phyloP scores from a whole-genome alignment of 2,888 invertebrate genomes.

The Gasteruption jaculator region DNA sequence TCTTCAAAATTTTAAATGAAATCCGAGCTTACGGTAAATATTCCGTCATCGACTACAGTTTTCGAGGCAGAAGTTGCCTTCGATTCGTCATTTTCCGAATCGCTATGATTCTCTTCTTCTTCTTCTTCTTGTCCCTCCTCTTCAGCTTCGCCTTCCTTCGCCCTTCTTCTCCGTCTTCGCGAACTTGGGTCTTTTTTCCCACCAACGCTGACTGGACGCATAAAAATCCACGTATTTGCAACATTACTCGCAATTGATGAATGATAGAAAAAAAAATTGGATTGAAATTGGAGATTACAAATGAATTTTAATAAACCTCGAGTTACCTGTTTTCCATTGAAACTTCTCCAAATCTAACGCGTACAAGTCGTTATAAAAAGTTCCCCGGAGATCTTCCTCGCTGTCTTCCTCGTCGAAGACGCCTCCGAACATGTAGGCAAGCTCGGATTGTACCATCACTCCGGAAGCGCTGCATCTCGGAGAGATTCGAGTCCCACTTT shows the following conservation, averaged over 20 bases:
- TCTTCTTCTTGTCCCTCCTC: constrained; percentile 39
- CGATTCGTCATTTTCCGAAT: constrained; percentile 37
- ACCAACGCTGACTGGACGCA: too few relatives aligned
- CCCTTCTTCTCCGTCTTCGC: constrained; percentile 50
- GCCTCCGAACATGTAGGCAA: constrained; percentile 82
- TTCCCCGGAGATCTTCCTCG: constrained; percentile 74
- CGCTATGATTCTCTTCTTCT: constrained; percentile 44
- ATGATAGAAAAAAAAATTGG: background rate
- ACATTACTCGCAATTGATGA: constrained; percentile 11
- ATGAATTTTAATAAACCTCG: constrained; percentile 10
- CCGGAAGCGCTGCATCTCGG: constrained; percentile 69
- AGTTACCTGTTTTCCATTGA: constrained; percentile 67
- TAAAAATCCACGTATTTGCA: constrained; percentile 40
- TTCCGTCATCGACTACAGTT: constrained; percentile 63
- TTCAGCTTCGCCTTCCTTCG: constrained; percentile 43
- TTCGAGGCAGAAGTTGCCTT: constrained; percentile 37
- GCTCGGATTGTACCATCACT: constrained; percentile 59
- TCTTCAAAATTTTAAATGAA: background rate
- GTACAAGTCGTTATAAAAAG: constrained; percentile 77
- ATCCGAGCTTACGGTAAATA: constrained; percentile 68
- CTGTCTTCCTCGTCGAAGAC: constrained; percentile 69
- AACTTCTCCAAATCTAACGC: constrained; percentile 70
- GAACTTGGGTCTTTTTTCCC: constrained; percentile 51
- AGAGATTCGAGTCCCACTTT: constrained; percentile 62
- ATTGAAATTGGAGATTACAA: constrained; percentile 9